phyloP scores from a whole-genome alignment of 2,888 invertebrate genomes.

The Brenthis ino region DNA sequence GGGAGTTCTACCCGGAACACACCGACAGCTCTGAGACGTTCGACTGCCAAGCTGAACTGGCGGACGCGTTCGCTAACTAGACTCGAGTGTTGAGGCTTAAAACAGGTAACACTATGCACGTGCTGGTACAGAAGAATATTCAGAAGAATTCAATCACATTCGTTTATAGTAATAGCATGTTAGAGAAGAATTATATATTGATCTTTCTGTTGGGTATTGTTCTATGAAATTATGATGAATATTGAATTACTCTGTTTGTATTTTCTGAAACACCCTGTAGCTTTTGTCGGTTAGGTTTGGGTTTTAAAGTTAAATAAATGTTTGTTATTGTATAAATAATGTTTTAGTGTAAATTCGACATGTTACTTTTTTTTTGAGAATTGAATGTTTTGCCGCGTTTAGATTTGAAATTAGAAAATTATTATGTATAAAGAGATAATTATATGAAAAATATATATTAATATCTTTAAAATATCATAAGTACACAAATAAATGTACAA shows the following conservation, averaged over 20 bases:
- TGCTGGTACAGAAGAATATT: conserved; percentile 17
- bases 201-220: not conserved
- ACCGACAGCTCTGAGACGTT: conserved; percentile 83
- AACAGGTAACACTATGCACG: conserved; percentile 19
- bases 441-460: conserved; percentile 7
- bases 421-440: conserved; percentile 16
- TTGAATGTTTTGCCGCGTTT: not conserved
- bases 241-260: not conserved
- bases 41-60: conserved; percentile 70
- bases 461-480: not conserved
- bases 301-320: no score
- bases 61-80: conserved; percentile 67
- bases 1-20: conserved; percentile 89
- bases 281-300: no score
- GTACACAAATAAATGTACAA: conserved; percentile 10
- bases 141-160: not conserved
- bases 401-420: conserved; percentile 7
- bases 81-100: conserved; percentile 36
- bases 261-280: conserved; percentile 4
- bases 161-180: not conserved
- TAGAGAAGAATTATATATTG: not conserved
- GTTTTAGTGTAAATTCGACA: conserved; percentile 1
- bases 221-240: no score
- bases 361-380: not conserved
- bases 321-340: conserved; percentile 8